Conservation (phyloP, 2,113 vertebrate species). For the Sphyrna mokarran region DNA sequence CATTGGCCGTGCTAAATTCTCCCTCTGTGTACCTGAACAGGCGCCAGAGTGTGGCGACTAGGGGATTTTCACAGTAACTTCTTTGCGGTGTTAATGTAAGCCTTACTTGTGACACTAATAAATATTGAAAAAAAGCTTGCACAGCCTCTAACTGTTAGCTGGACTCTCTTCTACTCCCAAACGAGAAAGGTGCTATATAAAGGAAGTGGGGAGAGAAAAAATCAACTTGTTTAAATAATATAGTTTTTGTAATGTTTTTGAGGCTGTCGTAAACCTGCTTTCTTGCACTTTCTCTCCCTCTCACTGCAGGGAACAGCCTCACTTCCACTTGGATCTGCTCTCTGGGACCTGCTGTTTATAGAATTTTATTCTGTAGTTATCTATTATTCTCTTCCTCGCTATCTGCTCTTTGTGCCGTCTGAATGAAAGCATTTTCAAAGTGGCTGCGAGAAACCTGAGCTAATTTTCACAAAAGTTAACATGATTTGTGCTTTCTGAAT, state of each 20-base stretch:
- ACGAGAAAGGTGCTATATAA: not conserved
- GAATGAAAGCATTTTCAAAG: not conserved
- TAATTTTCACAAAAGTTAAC: not conserved
- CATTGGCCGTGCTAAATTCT: too few species aligned
- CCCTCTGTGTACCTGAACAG: too few species aligned
- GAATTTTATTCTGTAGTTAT: not conserved
- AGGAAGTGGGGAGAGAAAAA: not conserved
- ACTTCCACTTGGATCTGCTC: not conserved
- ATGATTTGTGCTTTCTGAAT: not conserved
- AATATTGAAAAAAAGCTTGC: too few species aligned
- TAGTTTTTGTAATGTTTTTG: not conserved
- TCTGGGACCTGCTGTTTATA: not conserved
- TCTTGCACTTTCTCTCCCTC: not conserved
- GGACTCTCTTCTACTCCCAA: not conserved
- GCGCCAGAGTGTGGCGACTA: too few species aligned
- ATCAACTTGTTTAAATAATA: not conserved
- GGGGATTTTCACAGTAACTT: too few species aligned
- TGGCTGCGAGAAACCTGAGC: not conserved
- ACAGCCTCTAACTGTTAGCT: not conserved
- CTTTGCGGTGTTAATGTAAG: too few species aligned
- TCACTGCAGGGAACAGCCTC: not conserved
- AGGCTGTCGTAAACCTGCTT: not conserved
- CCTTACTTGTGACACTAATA: too few species aligned
- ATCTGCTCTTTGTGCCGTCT: not conserved
- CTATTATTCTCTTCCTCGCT: not conserved